Conservation (phyloP, 2,888 invertebrate genomes). For the Drosophila prostipennis region DNA sequence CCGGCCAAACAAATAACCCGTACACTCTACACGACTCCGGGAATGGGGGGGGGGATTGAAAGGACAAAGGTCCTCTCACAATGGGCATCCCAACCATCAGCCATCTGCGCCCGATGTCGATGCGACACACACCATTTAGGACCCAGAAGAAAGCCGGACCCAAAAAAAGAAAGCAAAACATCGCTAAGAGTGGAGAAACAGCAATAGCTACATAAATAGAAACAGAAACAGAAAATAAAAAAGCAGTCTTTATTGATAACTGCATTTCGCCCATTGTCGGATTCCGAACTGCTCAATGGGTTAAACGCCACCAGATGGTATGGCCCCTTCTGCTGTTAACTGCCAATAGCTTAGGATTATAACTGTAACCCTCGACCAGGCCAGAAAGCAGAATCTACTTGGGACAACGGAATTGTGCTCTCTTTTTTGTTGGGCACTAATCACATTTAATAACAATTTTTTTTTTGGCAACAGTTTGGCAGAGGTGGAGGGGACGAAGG, state of each 20-base stretch:
- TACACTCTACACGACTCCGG: conserved; percentile 34
- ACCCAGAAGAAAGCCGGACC: conserved; percentile 59
- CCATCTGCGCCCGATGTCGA: conserved; percentile 3
- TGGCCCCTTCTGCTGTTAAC: conserved; percentile 54
- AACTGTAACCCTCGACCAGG: conserved; percentile 53
- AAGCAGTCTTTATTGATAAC: conserved; percentile 65
- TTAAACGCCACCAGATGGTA: conserved; percentile 60
- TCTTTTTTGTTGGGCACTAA: conserved; percentile 61
- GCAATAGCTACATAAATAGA: conserved; percentile 36
- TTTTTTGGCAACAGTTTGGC: conserved; percentile 49
- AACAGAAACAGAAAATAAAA: conserved; percentile 29
- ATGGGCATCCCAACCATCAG: conserved; percentile 41
- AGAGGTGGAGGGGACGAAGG: background rate
- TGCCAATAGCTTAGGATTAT: conserved; percentile 73
- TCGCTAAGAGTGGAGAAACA: conserved; percentile 24
- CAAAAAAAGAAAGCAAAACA: conserved; percentile 59
- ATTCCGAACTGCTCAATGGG: conserved; percentile 64
- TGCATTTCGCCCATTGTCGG: conserved; percentile 51
- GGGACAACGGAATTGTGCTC: conserved; percentile 63
- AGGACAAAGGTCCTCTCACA: conserved; percentile 31
- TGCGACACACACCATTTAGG: conserved; percentile 23
- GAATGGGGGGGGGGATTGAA: background rate
- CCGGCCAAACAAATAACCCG: conserved; percentile 72
- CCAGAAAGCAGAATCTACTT: conserved; percentile 12
- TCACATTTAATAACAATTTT: conserved; percentile 75